phyloP scores from a whole-genome alignment of 2,888 invertebrate species.

The Malachius bipustulatus region DNA sequence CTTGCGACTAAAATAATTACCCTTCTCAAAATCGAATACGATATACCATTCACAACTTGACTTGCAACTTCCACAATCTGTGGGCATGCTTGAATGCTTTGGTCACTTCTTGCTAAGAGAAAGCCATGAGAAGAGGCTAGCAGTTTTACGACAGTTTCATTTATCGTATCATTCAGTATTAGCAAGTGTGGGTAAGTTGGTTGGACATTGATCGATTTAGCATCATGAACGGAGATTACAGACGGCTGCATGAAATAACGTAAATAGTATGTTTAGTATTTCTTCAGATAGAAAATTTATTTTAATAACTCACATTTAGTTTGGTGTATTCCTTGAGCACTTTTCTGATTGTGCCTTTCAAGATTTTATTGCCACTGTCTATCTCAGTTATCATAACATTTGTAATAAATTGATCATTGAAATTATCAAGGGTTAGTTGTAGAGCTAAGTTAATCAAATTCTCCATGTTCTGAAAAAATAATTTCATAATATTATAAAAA shows the following conservation, averaged over 20 bases:
- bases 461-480: constrained; percentile 10
- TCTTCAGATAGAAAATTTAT: constrained; percentile 1
- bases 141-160: constrained; percentile 26
- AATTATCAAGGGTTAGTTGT: constrained; percentile 28
- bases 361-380: constrained; percentile 20
- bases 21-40: constrained; percentile 30
- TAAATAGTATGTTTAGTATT: background rate
- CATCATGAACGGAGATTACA: constrained; percentile 24
- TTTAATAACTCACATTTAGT: constrained; percentile 25
- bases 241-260: constrained; percentile 25
- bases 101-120: constrained; percentile 25
- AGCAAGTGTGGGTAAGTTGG: constrained; percentile 30
- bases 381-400: constrained; percentile 31
- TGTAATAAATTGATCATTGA: constrained; percentile 22
- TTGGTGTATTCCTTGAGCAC: constrained; percentile 26
- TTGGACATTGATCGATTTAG: constrained; percentile 27
- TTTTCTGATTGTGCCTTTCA: constrained; percentile 25
- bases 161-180: constrained; percentile 26
- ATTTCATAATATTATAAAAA: background rate
- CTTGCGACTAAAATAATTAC: constrained; percentile 18
- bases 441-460: constrained; percentile 29
- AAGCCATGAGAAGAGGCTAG: constrained; percentile 27
- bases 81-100: constrained; percentile 20
- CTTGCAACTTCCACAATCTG: constrained; percentile 25
- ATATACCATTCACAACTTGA: constrained; percentile 22